Evolutionary conservation across 2,888 invertebrate genomes (phyloP), one percentile per base, ranked within the genome.

Genomic region (Chouioia cunea): DNA sequence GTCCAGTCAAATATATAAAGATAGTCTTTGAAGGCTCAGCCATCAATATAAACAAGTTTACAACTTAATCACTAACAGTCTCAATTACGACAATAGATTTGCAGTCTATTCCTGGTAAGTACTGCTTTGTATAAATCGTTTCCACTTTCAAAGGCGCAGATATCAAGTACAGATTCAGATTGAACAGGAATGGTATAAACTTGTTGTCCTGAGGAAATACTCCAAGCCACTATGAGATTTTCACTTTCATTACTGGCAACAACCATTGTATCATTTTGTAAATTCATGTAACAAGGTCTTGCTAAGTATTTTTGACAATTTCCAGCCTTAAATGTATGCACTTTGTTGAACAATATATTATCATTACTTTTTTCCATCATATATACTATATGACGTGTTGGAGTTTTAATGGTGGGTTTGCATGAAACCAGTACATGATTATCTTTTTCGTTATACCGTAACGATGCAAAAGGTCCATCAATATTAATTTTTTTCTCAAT

Each of bases 201-300:
- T 83, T 85, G 89, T 80, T 83, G 88, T 18, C 89, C 88, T 0
- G 87, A 88, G 50, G 86, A 84, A 57, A 89, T 83, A 68, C 91
- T 92, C 87, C 93, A 93, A 0, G 93, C 83, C 58, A 89, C 87
- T 27, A 93, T 83, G 14, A 89, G 85, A 4, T 89, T 89, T n/a
- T 88, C 90, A 63, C 91, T 90, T 83, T 95, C 95, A 71, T 94
- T 91, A 78, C 93, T 91, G 0, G 93, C 93, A 0, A 93, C 92
- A 0, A 93, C 89, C 80, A 93, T 88, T 10, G 89, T 87, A 12
- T 91, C 88, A 3, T 89, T 86, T 0, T 90, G 89, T 0, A 89
- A 81, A 0, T 88, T 86, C 36, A 89, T 84, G 8, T 92, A 88
- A 81, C 90, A 90, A 0, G 91, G 88, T 58, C 91, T 87, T 0